phyloP scores from a whole-genome alignment of 2,797 vertebrate genomes.

The Petrocephalus schoutedeni region DNA sequence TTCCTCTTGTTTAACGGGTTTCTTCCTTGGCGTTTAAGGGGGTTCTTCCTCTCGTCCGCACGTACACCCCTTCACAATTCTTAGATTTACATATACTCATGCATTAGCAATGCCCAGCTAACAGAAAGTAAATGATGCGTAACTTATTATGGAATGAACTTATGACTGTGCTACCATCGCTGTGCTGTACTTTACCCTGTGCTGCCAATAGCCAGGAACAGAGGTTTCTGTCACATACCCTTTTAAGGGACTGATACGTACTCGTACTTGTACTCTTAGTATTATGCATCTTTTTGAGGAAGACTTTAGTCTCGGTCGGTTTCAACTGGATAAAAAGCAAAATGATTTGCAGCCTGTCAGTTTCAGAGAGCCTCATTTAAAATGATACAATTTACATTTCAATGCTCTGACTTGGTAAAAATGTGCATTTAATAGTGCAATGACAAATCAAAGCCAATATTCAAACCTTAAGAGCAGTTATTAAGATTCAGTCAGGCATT shows the following conservation, averaged over 20 bases:
- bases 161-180: too few species aligned
- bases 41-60: too few species aligned
- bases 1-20: too few species aligned
- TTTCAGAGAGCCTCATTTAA: constrained; percentile 28
- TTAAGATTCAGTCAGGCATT: constrained; percentile 37
- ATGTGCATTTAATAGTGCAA: constrained; percentile 43
- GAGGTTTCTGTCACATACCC: neutral
- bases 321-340: constrained; percentile 25
- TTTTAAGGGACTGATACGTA: neutral
- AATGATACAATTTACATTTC: constrained; percentile 44
- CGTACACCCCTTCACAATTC: too few species aligned
- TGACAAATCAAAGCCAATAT: constrained; percentile 39
- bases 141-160: too few species aligned
- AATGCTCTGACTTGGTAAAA: constrained; percentile 34
- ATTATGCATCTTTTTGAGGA: neutral
- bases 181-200: too few species aligned
- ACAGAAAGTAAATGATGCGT: too few species aligned
- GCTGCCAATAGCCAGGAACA: too few species aligned
- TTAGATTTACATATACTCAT: too few species aligned
- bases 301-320: neutral
- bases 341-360: constrained; percentile 23
- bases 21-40: too few species aligned
- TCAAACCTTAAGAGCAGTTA: constrained; percentile 35
- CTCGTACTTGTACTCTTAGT: neutral
- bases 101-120: too few species aligned